These are phyloP conservation scores for Cheilosia impressa DNA, from an alignment of 2,888 invertebrate species.

Conservation along the genomic window DNA sequence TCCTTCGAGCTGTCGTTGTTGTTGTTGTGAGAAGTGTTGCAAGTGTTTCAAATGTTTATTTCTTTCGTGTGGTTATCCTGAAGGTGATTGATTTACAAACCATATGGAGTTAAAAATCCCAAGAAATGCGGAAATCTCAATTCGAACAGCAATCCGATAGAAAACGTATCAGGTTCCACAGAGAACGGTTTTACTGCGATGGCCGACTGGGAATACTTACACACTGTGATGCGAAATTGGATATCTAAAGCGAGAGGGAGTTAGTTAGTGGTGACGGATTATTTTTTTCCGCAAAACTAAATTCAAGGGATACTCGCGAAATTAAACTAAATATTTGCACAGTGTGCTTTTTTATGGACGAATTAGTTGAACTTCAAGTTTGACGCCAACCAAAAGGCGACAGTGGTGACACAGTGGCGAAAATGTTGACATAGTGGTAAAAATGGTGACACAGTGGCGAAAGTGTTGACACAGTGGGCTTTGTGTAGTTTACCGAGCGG, in stretches of 20 bases:
- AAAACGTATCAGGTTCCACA: constrained; percentile 57
- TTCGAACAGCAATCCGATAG: constrained; percentile 18
- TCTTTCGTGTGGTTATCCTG: constrained; percentile 4
- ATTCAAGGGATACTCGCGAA: too few species aligned
- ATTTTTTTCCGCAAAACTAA: too few species aligned
- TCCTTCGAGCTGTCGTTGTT: background rate
- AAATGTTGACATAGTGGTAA: too few species aligned
- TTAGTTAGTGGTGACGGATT: constrained; percentile 30
- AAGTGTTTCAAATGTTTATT: constrained; percentile 21
- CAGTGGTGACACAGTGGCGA: too few species aligned
- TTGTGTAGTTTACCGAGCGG: too few species aligned
- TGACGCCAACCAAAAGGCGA: too few species aligned
- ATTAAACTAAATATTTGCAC: too few species aligned
- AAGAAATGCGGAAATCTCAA: constrained; percentile 29
- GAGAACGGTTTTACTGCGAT: constrained; percentile 23
- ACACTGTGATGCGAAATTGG: constrained; percentile 40
- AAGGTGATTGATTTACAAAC: constrained; percentile 47
- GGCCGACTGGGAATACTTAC: constrained; percentile 42
- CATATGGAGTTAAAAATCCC: constrained; percentile 8
- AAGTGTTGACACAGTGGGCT: too few species aligned
- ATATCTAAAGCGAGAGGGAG: constrained; percentile 42
- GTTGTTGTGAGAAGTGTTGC: background rate
- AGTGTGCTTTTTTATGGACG: too few species aligned
- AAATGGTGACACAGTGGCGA: too few species aligned
- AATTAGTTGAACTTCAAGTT: too few species aligned